Conservation (phyloP, 2,888 invertebrate species). For the Camptogramma bilineatum region DNA sequence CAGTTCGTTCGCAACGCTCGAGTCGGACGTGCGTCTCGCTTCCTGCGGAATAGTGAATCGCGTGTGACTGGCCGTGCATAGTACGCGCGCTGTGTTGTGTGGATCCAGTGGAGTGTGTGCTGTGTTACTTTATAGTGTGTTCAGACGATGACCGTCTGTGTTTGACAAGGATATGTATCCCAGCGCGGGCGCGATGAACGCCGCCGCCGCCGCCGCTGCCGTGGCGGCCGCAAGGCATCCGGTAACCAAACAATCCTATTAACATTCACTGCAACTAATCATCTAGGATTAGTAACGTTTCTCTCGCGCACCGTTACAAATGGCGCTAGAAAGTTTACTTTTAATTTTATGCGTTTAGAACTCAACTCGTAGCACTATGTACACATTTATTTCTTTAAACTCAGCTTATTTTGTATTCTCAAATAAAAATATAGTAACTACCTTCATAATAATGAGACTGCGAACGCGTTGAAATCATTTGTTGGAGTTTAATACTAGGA, state of each 20-base stretch:
- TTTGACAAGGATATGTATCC: slow-evolving; percentile 91
- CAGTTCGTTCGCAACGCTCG: slow-evolving; percentile 72
- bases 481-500: slow-evolving; percentile 20
- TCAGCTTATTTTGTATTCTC: slow-evolving; percentile 5
- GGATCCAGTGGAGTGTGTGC: slow-evolving; percentile 77
- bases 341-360: slow-evolving; percentile 4
- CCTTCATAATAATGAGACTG: slow-evolving; percentile 21
- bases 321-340: slow-evolving; percentile 18
- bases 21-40: slow-evolving; percentile 56
- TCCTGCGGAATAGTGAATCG: slow-evolving; percentile 57
- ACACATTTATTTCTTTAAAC: not conserved
- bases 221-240: slow-evolving; percentile 94
- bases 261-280: slow-evolving; percentile 20
- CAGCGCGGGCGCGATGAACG: slow-evolving; percentile 93
- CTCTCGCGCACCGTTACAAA: slow-evolving; percentile 25
- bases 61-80: slow-evolving; percentile 72
- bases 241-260: slow-evolving; percentile 84
- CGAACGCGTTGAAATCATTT: slow-evolving; percentile 46
- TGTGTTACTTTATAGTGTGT: slow-evolving; percentile 72
- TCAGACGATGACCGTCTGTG: slow-evolving; percentile 77
- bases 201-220: slow-evolving; percentile 93
- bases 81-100: slow-evolving; percentile 72
- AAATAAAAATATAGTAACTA: slow-evolving; percentile 13
- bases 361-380: not conserved
- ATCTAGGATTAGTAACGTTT: slow-evolving; percentile 29